Conservation (phyloP, 2,888 invertebrate genomes). For the Sylvicola fuscatus region DNA sequence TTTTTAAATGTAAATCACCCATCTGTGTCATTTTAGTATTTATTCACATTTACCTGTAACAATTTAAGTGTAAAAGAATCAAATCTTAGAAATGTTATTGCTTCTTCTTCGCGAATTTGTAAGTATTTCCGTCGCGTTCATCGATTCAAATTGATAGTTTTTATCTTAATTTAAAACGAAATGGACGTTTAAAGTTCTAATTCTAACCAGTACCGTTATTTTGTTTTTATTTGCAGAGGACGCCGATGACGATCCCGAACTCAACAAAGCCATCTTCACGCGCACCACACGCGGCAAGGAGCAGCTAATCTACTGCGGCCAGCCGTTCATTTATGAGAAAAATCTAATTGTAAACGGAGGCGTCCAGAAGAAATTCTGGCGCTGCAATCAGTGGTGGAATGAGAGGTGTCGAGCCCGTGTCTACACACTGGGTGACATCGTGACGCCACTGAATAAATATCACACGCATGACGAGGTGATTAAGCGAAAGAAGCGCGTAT, state of each 20-base stretch:
- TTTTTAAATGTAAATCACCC: too few species aligned
- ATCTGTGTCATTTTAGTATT: too few species aligned
- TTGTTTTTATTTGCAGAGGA: neutral
- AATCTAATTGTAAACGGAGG: constrained; percentile 18
- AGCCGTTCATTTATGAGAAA: constrained; percentile 26
- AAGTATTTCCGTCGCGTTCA: too few species aligned
- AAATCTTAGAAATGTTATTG: too few species aligned
- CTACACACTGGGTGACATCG: constrained; percentile 21
- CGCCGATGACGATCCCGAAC: constrained; percentile 9
- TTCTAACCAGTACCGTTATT: too few species aligned
- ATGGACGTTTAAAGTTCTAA: too few species aligned
- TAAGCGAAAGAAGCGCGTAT: constrained; percentile 21
- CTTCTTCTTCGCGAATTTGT: constrained; percentile 19
- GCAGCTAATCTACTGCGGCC: constrained; percentile 24
- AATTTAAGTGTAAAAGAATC: too few species aligned
- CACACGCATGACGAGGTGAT: constrained; percentile 26
- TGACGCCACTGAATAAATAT: constrained; percentile 23
- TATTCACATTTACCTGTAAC: too few species aligned
- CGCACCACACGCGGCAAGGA: constrained; percentile 25
- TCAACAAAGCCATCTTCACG: constrained; percentile 21
- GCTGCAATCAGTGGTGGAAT: constrained; percentile 28
- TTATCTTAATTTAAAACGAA: too few species aligned
- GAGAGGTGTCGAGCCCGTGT: constrained; percentile 26
- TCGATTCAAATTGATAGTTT: too few species aligned
- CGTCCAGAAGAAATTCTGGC: constrained; percentile 23